phyloP scores from a whole-genome alignment of 2,888 invertebrate genomes.

The Volucella inflata region DNA sequence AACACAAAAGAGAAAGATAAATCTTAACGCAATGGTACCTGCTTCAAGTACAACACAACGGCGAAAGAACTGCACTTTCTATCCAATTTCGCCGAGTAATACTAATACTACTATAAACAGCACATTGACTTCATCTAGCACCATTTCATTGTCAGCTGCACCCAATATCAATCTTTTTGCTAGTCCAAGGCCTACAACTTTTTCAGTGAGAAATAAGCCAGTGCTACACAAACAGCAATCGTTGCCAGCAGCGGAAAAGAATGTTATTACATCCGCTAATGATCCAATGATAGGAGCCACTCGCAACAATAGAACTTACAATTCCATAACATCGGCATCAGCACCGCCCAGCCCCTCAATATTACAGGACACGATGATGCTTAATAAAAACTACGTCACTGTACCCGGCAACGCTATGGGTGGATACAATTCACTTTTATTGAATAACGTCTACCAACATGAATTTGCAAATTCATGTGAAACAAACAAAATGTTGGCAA shows the following conservation, averaged over 20 bases:
- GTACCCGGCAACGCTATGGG: constrained; percentile 81
- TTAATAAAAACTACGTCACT: constrained; percentile 51
- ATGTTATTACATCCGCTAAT: constrained; percentile 57
- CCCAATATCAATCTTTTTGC: constrained; percentile 85
- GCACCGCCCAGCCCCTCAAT: constrained; percentile 88
- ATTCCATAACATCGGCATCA: constrained; percentile 83
- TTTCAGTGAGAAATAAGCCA: constrained; percentile 86
- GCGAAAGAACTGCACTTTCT: constrained; percentile 92
- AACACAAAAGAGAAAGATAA: constrained; percentile 82
- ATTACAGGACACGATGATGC: constrained; percentile 77
- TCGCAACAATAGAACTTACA: constrained; percentile 79
- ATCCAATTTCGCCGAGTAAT: constrained; percentile 90
- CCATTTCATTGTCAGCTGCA: constrained; percentile 33
- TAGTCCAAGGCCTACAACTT: constrained; percentile 90
- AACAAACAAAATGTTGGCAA: constrained; percentile 69
- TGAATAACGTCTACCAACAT: constrained; percentile 58
- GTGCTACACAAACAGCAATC: constrained; percentile 81
- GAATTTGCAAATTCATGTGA: constrained; percentile 40
- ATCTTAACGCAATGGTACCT: constrained; percentile 80
- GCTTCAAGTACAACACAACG: constrained; percentile 87
- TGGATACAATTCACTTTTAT: constrained; percentile 49
- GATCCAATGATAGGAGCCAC: constrained; percentile 83
- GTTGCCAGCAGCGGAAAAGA: constrained; percentile 76
- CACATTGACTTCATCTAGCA: constrained; percentile 44
- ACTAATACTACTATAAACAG: constrained; percentile 46